These are phyloP conservation scores for Erebia epiphron DNA, from an alignment of 2,888 invertebrate species.

Conservation along the genomic window DNA sequence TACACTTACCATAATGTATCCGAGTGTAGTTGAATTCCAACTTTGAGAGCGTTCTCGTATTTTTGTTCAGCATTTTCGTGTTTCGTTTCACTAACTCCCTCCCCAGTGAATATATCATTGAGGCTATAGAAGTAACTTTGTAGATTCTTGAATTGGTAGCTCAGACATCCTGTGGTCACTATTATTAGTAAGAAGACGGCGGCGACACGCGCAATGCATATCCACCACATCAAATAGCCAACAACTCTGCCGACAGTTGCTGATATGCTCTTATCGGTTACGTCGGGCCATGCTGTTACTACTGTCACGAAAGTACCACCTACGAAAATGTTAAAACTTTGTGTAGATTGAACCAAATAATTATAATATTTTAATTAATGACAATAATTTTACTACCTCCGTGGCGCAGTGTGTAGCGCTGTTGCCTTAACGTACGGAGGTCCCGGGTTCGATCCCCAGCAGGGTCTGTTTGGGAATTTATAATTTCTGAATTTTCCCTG, in stretches of 20 bases:
- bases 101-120: conserved; percentile 48
- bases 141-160: conserved; percentile 57
- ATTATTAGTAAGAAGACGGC: conserved; percentile 49
- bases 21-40: conserved; percentile 57
- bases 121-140: conserved; percentile 57
- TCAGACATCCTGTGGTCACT: conserved; percentile 47
- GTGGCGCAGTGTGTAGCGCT: too few relatives aligned
- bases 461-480: too few relatives aligned
- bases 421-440: too few relatives aligned
- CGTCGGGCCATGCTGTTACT: conserved; percentile 57
- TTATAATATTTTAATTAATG: too few relatives aligned
- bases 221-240: conserved; percentile 53
- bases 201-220: conserved; percentile 46
- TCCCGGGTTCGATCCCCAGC: too few relatives aligned
- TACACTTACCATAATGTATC: conserved; percentile 54
- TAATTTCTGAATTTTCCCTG: too few relatives aligned
- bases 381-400: too few relatives aligned
- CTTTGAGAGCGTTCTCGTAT: conserved; percentile 53
- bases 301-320: conserved; percentile 51
- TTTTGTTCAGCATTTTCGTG: conserved; percentile 52
- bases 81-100: conserved; percentile 25
- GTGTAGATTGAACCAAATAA: background rate
- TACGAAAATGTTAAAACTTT: conserved; percentile 10
- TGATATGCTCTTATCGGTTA: conserved; percentile 43
- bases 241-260: conserved; percentile 46